Conservation (phyloP, 2,797 vertebrate genomes). For the Acrocephalus scirpaceus region DNA sequence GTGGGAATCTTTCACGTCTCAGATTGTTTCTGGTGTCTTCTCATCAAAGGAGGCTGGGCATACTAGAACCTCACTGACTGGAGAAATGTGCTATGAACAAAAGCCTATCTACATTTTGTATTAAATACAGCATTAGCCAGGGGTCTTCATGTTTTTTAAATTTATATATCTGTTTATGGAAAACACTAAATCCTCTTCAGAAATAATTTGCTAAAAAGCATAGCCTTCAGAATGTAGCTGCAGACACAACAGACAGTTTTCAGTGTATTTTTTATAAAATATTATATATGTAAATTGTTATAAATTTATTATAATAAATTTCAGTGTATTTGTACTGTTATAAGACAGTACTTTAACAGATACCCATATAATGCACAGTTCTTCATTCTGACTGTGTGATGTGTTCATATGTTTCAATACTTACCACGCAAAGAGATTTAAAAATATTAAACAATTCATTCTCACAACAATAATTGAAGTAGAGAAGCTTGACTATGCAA, state of each 20-base stretch:
- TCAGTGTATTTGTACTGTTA: not conserved
- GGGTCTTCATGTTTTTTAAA: rapidly evolving
- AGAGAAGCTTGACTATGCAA: not conserved
- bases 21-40: not conserved
- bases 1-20: not conserved
- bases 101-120: not conserved
- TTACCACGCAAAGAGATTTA: not conserved
- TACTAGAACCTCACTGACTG: not conserved
- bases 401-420: not conserved
- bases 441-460: not conserved
- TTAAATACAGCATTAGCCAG: not conserved
- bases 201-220: not conserved
- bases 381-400: not conserved
- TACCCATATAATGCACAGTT: not conserved
- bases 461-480: not conserved
- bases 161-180: not conserved
- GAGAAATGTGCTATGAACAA: not conserved
- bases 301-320: not conserved
- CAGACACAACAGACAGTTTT: not conserved
- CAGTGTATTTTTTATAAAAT: not conserved
- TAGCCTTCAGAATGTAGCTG: not conserved
- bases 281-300: not conserved
- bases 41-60: not conserved
- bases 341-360: not conserved
- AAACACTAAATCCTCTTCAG: not conserved